Conservation (phyloP, 2,113 vertebrate species). For the Rallus limicola region DNA sequence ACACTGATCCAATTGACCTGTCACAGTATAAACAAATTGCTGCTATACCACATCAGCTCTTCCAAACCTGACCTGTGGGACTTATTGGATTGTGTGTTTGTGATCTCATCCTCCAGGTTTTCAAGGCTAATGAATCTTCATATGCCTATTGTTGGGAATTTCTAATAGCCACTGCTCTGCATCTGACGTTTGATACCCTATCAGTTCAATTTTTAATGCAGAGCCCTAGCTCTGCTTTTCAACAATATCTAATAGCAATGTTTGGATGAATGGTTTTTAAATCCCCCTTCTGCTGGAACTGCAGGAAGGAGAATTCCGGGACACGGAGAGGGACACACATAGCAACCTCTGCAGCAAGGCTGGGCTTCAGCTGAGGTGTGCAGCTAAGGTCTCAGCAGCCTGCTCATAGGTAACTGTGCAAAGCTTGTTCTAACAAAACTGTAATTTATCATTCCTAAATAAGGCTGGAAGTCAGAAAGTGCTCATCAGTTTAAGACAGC, state of each 20-base stretch:
- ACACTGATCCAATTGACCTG: background rate
- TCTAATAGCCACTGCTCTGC: background rate
- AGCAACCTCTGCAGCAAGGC: accelerated
- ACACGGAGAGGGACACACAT: accelerated
- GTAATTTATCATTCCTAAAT: background rate
- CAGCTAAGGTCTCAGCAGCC: background rate
- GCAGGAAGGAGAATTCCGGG: background rate
- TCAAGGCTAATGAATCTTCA: slow-evolving; percentile 29
- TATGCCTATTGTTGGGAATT: background rate
- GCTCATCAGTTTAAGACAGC: background rate
- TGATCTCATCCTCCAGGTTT: slow-evolving; percentile 33
- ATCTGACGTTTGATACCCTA: background rate
- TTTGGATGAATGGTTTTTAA: background rate
- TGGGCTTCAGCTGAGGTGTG: background rate
- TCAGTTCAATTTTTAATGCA: background rate
- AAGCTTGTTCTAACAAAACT: background rate
- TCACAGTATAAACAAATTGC: slow-evolving; percentile 4
- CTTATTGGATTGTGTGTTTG: slow-evolving; percentile 19
- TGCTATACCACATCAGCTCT: background rate
- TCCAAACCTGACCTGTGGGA: background rate
- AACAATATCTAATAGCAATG: background rate
- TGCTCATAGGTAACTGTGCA: background rate
- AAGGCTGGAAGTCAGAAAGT: background rate
- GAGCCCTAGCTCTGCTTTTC: background rate
- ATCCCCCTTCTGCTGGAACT: background rate